Conservation (phyloP, 1,140 invertebrate genomes). For the Stegodyphus mimosarum region DNA sequence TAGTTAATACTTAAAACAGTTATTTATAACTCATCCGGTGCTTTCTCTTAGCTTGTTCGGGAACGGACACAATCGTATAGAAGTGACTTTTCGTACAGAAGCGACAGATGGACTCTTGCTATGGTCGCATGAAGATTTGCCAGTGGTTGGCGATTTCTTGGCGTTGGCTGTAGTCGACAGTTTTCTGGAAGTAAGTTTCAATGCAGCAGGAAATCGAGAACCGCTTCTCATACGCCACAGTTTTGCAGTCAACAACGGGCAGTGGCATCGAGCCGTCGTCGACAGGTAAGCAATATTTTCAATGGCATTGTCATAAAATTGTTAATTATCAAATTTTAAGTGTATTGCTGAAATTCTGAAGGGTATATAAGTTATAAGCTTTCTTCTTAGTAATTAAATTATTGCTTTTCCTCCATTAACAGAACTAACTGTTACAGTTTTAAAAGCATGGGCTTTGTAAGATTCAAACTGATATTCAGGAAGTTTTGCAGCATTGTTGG, state of each 20-base stretch:
- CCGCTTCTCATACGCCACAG: conserved; percentile 70
- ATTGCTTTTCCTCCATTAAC: too few species aligned
- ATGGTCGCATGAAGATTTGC: conserved; percentile 73
- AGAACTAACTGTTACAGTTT: too few species aligned
- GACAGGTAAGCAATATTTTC: conserved; percentile 63
- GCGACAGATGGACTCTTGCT: conserved; percentile 77
- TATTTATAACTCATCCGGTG: too few species aligned
- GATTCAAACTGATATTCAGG: too few species aligned
- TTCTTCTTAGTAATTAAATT: too few species aligned
- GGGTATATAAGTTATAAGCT: too few species aligned
- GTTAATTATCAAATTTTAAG: neutral
- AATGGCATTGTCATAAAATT: neutral
- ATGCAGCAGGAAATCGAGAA: conserved; percentile 74
- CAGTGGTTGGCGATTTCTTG: conserved; percentile 72
- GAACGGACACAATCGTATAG: conserved; percentile 74
- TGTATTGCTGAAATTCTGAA: too few species aligned
- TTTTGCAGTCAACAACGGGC: conserved; percentile 76
- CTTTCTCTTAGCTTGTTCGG: too few species aligned
- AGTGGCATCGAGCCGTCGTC: conserved; percentile 79
- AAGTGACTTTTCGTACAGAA: conserved; percentile 78
- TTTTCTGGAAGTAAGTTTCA: conserved; percentile 75
- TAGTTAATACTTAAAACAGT: too few species aligned
- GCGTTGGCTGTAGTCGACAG: conserved; percentile 75
- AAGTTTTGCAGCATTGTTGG: too few species aligned
- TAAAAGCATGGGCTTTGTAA: too few species aligned